Evolutionary conservation across 2,797 vertebrate species (phyloP).

Genomic region (Aselliscus stoliczkanus): DNA sequence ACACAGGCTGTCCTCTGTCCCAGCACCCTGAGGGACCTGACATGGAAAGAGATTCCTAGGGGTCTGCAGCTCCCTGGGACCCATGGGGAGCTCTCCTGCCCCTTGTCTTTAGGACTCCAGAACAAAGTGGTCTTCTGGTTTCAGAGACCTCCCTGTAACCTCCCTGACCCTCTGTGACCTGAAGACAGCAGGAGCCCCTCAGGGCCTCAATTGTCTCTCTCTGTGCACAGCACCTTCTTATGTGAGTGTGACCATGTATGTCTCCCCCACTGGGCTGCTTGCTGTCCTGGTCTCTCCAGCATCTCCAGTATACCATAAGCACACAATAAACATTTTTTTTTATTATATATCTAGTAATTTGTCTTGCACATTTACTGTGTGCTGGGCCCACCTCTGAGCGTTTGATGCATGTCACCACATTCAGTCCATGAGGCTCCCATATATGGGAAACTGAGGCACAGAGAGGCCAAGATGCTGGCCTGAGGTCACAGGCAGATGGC

Average conservation of each 20-base stretch:
- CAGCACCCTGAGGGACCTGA: neutral
- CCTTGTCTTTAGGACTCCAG: neutral
- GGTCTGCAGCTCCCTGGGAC: neutral
- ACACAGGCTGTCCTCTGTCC: neutral
- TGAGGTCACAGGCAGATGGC: neutral
- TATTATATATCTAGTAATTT: neutral
- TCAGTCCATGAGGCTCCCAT: neutral
- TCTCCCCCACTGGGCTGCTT: no score
- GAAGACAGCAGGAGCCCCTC: no score
- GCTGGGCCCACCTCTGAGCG: neutral
- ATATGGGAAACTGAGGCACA: neutral
- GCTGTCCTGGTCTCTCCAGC: neutral
- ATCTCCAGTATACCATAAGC: neutral
- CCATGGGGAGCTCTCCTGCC: neutral
- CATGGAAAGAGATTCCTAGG: neutral
- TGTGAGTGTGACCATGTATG: fast-evolving
- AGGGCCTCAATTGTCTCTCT: neutral
- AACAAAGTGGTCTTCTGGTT: neutral
- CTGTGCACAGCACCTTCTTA: neutral
- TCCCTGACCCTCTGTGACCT: neutral
- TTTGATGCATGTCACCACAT: neutral
- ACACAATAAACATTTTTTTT: neutral
- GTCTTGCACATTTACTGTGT: neutral
- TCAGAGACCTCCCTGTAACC: neutral
- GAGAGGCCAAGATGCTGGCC: neutral